A percentile compares a stretch with the other conserved stretches of the same genome.
Conservation (phyloP, 64 coral and sea anemone genomes). For the Acropora yongei region DNA sequence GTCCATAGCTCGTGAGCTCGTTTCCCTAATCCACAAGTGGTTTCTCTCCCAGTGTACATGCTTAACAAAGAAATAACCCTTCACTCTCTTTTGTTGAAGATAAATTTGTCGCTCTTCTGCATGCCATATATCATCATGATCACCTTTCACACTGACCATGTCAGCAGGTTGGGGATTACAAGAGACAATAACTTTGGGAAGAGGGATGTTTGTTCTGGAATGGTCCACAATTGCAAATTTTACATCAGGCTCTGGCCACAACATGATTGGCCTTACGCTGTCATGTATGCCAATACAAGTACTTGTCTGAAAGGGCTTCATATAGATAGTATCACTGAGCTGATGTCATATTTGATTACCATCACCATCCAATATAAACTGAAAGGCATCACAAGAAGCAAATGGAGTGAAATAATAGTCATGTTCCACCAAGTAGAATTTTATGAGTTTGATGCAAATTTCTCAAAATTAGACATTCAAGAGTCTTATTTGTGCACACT, state of each 20-base stretch:
- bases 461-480: neutral
- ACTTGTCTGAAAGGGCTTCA: slow-evolving; percentile 13
- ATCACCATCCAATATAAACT: slow-evolving; percentile 13
- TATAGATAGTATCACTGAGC: slow-evolving; percentile 35
- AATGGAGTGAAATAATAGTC: slow-evolving; percentile 1
- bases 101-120: slow-evolving; percentile 8
- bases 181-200: slow-evolving; percentile 3
- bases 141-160: slow-evolving; percentile 30
- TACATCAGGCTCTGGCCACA: slow-evolving; percentile 19
- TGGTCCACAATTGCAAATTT: slow-evolving; percentile 30
- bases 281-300: slow-evolving; percentile 11
- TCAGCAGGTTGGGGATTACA: slow-evolving; percentile 1
- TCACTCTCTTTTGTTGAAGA: slow-evolving; percentile 13
- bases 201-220: neutral
- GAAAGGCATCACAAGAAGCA: neutral
- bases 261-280: slow-evolving; percentile 22
- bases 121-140: slow-evolving; percentile 32
- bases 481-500: too few species aligned
- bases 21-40: slow-evolving; percentile 30
- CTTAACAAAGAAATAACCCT: slow-evolving; percentile 24
- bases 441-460: slow-evolving; percentile 22
- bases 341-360: slow-evolving; percentile 4
- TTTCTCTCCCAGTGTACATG: neutral
- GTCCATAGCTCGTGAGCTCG: slow-evolving; percentile 8
- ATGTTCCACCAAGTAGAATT: slow-evolving; percentile 12